Evolutionary conservation across 2,113 vertebrate genomes (phyloP), one percentile per base, ranked within the genome.

Genomic region (Corythaeola cristata): DNA sequence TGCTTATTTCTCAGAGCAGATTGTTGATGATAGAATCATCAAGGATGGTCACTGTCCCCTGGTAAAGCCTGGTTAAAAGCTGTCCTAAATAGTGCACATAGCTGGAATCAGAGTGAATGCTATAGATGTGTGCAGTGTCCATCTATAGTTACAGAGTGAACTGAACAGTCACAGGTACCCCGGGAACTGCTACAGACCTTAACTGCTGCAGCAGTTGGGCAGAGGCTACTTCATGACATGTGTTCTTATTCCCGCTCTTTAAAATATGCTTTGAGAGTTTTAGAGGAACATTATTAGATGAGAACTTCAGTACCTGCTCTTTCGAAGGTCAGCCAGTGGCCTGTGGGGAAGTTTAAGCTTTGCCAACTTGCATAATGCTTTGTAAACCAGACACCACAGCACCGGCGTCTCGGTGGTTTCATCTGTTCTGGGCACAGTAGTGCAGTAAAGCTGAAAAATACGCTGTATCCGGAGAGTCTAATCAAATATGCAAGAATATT

Each of bases 81-180:
- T 66, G 85, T 90, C 62, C 64, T 63, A 8, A 55, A 4, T 1
- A 62, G 23, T 7, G 33, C 52, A 5, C n/a, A 11, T 22, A 73
- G 58, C 53, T 76, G 72, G 85, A 84, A 49, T 18, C 8, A 44
- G 2, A 24, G 59, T 83, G 72, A 74, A 35, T 8, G 78, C 35
- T 45, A 0, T 2, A 28, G 52, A 24, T 20, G 11, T 11, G 2
- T 10, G 9, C 35, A 16, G 35, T 14, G 32, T 27, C 59, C 59
- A 2, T 41, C 45, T 30, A 5, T 23, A 55, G 60, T n/a, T 45
- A 2, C 33, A 50, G 77, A 21, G 58, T 20, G 59, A 78, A 19
- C 4, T 5, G 45, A 45, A 8, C 0, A 1, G 39, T 30, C 58
- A 32, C 0, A 0, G 71, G 3, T 15, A 27, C 15, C 12, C 32